Conservation (phyloP, 2,888 invertebrate species). For the Leptinotarsa rubiginosa region DNA sequence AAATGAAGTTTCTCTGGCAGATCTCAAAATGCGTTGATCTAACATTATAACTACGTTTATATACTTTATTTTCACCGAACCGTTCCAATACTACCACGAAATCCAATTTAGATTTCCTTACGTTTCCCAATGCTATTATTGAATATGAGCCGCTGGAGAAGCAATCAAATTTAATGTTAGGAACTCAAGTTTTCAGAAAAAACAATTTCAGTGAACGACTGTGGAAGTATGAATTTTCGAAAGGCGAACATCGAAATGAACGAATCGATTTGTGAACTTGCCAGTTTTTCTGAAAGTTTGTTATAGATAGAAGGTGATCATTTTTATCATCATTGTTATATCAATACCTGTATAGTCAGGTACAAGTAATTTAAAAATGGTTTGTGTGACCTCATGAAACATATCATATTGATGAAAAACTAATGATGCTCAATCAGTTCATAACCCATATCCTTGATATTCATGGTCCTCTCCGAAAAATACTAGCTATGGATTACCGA, state of each 20-base stretch:
- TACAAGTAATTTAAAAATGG: too few species aligned
- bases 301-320: too few species aligned
- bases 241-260: background rate
- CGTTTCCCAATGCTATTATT: background rate
- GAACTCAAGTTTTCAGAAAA: background rate
- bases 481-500: too few species aligned
- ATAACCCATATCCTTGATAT: too few species aligned
- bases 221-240: background rate
- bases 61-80: background rate
- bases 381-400: too few species aligned
- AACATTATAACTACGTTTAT: background rate
- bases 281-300: too few species aligned
- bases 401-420: too few species aligned
- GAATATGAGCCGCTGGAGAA: background rate
- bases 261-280: background rate
- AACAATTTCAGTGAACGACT: background rate
- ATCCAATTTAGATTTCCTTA: background rate
- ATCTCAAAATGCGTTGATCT: background rate
- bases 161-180: constrained; percentile 1
- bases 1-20: background rate
- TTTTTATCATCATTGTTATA: too few species aligned
- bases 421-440: too few species aligned
- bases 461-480: too few species aligned
- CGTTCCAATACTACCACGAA: background rate
- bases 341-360: too few species aligned